A percentile compares a stretch with the other conserved stretches of the same genome.
Evolutionary conservation across 1,140 invertebrate genomes (phyloP).

Genomic region (Panagrolaimus sp.): DNA sequence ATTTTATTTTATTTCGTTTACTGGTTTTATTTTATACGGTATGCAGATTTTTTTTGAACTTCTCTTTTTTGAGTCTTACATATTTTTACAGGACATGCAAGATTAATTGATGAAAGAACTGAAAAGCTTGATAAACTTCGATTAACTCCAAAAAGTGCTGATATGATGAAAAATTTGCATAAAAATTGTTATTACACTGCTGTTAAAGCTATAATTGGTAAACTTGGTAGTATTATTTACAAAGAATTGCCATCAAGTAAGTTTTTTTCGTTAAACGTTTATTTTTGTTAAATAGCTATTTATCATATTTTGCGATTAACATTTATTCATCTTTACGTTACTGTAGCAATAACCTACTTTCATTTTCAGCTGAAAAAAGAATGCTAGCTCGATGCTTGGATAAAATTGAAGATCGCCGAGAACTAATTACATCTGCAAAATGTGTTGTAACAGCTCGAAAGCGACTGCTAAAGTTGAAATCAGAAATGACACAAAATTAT

Average conservation of each 20-base stretch:
- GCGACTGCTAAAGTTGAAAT: not conserved
- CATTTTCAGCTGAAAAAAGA: not conserved
- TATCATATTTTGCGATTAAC: no score
- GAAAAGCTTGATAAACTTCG: slow-evolving; percentile 23
- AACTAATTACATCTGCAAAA: not conserved
- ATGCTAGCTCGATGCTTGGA: not conserved
- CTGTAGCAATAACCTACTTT: not conserved
- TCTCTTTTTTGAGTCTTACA: no score
- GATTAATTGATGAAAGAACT: slow-evolving; percentile 12
- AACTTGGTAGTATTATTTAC: slow-evolving; percentile 29
- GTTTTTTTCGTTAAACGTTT: no score
- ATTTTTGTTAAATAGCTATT: no score
- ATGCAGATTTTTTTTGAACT: no score
- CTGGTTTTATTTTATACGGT: no score
- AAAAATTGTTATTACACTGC: slow-evolving; percentile 28
- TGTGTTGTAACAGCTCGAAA: slow-evolving; percentile 4
- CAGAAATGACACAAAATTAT: not conserved
- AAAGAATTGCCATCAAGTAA: slow-evolving; percentile 10
- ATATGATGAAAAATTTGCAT: slow-evolving; percentile 23
- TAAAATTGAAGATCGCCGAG: slow-evolving; percentile 10
- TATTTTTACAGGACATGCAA: not conserved
- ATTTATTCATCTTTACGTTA: no score
- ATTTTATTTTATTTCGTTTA: no score
- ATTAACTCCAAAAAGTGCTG: slow-evolving; percentile 16
- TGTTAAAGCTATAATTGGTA: slow-evolving; percentile 31